Conservation (phyloP, 1,140 invertebrate species). For the Drosophila athabasca region DNA sequence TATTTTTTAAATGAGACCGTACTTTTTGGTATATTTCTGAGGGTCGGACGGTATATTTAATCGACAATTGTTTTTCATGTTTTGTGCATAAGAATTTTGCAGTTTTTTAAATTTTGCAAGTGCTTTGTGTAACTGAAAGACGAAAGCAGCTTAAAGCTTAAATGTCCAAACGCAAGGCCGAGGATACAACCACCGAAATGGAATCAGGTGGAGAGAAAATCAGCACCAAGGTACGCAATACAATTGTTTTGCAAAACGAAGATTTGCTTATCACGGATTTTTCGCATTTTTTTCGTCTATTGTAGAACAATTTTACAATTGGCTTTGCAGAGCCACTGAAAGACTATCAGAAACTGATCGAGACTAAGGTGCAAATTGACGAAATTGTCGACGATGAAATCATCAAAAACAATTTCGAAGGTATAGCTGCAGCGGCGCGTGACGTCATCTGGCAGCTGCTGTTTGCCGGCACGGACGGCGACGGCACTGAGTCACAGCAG, state of each 20-base stretch:
- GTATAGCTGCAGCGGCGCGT: constrained; percentile 50
- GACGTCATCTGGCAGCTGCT: constrained; percentile 63
- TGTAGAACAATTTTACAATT: constrained; percentile 34
- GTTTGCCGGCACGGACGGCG: constrained; percentile 25
- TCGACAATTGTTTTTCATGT: too few relatives aligned
- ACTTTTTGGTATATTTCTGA: too few relatives aligned
- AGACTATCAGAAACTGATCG: constrained; percentile 57
- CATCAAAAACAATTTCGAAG: constrained; percentile 54
- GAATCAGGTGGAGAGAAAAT: constrained; percentile 30
- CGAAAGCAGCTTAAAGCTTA: neutral
- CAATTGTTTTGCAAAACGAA: neutral
- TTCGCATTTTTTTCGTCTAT: neutral
- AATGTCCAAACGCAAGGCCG: constrained; percentile 62
- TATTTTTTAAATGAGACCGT: too few relatives aligned
- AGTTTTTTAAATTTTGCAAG: too few relatives aligned
- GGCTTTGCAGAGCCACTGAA: constrained; percentile 34
- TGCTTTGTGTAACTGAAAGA: too few relatives aligned
- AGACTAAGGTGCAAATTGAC: constrained; percentile 45
- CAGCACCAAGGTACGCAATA: constrained; percentile 26
- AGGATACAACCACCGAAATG: constrained; percentile 41
- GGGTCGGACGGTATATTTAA: too few relatives aligned
- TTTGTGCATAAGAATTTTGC: too few relatives aligned
- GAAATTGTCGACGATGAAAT: constrained; percentile 61
- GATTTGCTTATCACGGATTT: neutral
- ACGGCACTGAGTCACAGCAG: constrained; percentile 37